Percentiles rank a stretch among this genome's conserved stretches.
Conservation (phyloP, 1,140 invertebrate genomes). For the Scaptomyza hsui region DNA sequence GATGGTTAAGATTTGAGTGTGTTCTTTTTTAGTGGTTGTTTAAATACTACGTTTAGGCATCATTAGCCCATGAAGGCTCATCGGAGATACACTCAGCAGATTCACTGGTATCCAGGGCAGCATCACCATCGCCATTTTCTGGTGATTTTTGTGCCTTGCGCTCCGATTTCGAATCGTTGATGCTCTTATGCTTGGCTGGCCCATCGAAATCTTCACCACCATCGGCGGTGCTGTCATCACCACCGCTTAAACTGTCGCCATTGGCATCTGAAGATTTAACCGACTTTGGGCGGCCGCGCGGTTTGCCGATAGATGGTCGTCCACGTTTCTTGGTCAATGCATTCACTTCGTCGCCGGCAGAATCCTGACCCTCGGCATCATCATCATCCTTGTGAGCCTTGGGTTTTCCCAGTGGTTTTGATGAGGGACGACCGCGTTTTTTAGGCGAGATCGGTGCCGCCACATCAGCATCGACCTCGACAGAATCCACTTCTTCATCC, state of each 20-base stretch:
- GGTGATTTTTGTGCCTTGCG: constrained; percentile 24
- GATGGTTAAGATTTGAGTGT: constrained; percentile 7
- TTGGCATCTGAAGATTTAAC: neutral
- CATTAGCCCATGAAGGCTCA: constrained; percentile 16
- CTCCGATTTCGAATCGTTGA: constrained; percentile 6
- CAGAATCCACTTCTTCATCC: neutral
- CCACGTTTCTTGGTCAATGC: constrained; percentile 52
- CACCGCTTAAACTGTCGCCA: constrained; percentile 4
- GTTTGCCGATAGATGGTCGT: neutral
- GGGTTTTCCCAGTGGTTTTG: constrained; percentile 40
- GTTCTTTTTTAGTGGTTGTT: constrained; percentile 5
- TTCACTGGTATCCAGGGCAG: constrained; percentile 22
- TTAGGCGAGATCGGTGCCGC: constrained; percentile 38
- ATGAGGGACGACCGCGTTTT: constrained; percentile 59
- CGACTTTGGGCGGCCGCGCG: neutral
- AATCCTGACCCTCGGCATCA: constrained; percentile 36
- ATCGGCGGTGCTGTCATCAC: constrained; percentile 1
- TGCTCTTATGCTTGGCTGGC: neutral
- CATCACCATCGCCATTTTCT: constrained; percentile 27
- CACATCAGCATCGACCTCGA: constrained; percentile 5
- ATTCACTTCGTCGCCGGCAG: constrained; percentile 5
- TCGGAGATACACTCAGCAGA: constrained; percentile 48
- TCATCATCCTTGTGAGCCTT: constrained; percentile 11
- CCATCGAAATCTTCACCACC: neutral
- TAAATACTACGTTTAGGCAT: constrained; percentile 33